Percentiles rank a stretch among this genome's conserved stretches.
Conservation (phyloP, 2,113 vertebrate species). For the Parus major region DNA sequence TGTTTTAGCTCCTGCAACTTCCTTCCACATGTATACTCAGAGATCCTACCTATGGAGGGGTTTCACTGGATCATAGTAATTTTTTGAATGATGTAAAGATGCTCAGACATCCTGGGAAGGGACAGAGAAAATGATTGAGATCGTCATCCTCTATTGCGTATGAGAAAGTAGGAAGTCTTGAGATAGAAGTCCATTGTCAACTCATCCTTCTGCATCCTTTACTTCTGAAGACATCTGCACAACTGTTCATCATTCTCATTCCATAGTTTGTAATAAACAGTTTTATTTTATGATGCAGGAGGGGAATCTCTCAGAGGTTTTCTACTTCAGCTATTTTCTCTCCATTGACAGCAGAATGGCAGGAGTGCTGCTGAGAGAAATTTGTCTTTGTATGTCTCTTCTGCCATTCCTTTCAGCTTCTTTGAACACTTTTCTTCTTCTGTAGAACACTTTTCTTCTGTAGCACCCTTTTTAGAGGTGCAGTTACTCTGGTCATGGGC, state of each 20-base stretch:
- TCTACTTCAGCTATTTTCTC: neutral
- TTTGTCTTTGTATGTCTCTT: neutral
- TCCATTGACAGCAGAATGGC: neutral
- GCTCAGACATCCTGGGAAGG: neutral
- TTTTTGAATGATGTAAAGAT: neutral
- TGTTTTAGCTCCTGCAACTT: neutral
- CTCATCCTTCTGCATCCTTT: neutral
- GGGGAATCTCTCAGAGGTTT: neutral
- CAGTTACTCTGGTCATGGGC: neutral
- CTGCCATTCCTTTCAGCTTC: neutral
- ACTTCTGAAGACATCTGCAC: neutral
- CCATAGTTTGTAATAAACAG: neutral
- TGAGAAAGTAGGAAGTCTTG: neutral
- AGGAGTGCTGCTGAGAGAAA: neutral
- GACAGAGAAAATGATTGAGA: neutral
- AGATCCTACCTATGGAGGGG: neutral
- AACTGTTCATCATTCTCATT: neutral
- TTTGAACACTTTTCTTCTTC: neutral
- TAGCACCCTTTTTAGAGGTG: neutral
- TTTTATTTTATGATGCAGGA: neutral
- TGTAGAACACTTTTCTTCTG: neutral
- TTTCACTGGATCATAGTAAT: neutral
- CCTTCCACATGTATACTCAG: neutral
- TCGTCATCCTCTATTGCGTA: neutral
- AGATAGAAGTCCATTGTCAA: neutral